Base-by-base conservation (phyloP, 2,113 vertebrate species). In the Cynopterus brachyotis region DNA sequence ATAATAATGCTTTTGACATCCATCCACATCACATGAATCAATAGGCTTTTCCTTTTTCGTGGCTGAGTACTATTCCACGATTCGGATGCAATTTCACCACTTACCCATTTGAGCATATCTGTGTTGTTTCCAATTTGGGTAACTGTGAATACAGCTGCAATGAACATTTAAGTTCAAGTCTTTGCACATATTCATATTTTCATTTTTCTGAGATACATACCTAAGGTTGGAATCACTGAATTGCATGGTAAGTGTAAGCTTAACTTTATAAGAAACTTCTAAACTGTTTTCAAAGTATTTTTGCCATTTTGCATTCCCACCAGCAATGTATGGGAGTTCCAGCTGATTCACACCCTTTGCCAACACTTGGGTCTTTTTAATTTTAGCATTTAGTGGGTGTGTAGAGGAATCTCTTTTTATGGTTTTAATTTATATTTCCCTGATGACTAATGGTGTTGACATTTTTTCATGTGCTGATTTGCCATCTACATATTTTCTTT, bases 341-440 rank as follows among this genome's bases (percentile, higher is more conserved):
- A 20, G 3, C 72, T 50, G 24, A 89, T 89, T 66, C 22, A 85
- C 11, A 50, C 67, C 47, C 40, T 66, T 47, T 92, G 62, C 59
- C 66, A 72, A 32, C 50, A 79, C n/a, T 73, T 91, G 40, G 8
- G 3, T 64, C 20, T 76, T 91, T 86, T 85, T 81, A 80, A 57
- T 86, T 92, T 94, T 64, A 85, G 35, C 42, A 76, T 81, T 89
- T 62, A 75, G 30, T 92, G 50, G 28, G 28, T 35, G 22, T 81
- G 6, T 75, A 66, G 80, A 69, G 24, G 35, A 78, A 69, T 75
- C 59, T 86, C 35, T 2, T 15, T 2, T 15, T 64, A 40, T 85
- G 59, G 50, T 88, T 94, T 84, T 75, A 55, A 59, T 92, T 96
- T 79, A 5, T 55, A 57, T 84, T 96, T 72, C 60, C 42, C 30